Base-by-base conservation (phyloP, 2,113 vertebrate genomes). In the Sylvia atricapilla region DNA sequence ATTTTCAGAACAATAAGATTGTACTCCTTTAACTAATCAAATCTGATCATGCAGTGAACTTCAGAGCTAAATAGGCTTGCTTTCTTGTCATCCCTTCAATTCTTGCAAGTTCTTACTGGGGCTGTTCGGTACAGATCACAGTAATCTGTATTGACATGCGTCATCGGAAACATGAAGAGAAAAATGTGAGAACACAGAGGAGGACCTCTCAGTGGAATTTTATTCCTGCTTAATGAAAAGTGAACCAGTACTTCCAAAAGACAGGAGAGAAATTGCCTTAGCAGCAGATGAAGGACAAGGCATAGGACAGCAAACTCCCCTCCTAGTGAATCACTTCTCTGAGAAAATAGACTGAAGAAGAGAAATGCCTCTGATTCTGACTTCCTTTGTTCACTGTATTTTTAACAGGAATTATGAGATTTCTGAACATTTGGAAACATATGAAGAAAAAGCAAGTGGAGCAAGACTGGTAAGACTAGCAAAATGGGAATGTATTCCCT, bases 401-500 rank as follows among this genome's bases (percentile, higher is more conserved):
- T 90, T 79, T 33, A 44, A 44, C 13, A 64, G 12, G 14, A 84
- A 41, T 56, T 49, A 30, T n/a, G 21, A 7, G 15, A 10, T 39
- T 87, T 31, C 22, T 44, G 23, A 58, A 30, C 7, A 23, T 78
- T 9, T 5, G 8, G 47, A 62, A 10, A 49, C 0, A 0, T 39
- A 28, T 25, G 41, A 77, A 69, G 10, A 11, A 12, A 12, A 91
- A 84, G 28, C 5, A 50, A 69, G 15, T 21, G 22, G 31, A 67
- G 7, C 22, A 90, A 83, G 12, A 17, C 10, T 72, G 20, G 2
- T 59, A 27, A 46, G 17, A 43, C 13, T 15, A 53, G 17, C 5
- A 66, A 78, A 88, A 56, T 24, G 20, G 17, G 64, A 74, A 55
- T 7, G 27, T 13, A 31, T 81, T 94, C 30, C 20, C 5, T 68